A percentile compares a stretch with the other conserved stretches of the same genome.
Conservation (phyloP, 1,140 invertebrate genomes). For the Pseudomyrmex cubaensis region DNA sequence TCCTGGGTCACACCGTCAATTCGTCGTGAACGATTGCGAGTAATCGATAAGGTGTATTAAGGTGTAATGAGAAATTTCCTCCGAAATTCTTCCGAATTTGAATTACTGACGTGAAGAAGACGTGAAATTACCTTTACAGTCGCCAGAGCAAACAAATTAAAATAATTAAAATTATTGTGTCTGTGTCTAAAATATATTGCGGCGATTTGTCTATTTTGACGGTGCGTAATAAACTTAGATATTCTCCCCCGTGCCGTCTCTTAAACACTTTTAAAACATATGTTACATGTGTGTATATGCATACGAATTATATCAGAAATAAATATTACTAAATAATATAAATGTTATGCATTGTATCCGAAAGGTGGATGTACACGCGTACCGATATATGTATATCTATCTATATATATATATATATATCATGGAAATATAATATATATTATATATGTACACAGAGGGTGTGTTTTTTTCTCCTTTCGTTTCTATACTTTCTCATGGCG, state of each 20-base stretch:
- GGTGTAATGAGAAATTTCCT: conserved; percentile 15
- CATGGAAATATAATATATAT: conserved; percentile 79
- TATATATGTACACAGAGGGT: conserved; percentile 68
- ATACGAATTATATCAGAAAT: conserved; percentile 68
- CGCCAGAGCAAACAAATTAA: neutral
- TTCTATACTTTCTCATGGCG: neutral
- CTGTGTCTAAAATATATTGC: conserved; percentile 29
- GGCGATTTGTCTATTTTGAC: conserved; percentile 16
- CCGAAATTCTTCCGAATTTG: neutral
- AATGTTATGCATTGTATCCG: conserved; percentile 77
- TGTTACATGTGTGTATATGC: conserved; percentile 62
- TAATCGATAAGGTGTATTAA: conserved; percentile 39
- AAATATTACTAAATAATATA: conserved; percentile 72
- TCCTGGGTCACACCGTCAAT: neutral
- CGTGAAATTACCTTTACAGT: conserved; percentile 30
- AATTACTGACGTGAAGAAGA: neutral
- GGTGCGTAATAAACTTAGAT: conserved; percentile 15
- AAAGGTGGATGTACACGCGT: conserved; percentile 80
- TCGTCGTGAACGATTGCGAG: conserved; percentile 44
- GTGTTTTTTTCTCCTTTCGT: conserved; percentile 3
- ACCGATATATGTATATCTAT: conserved; percentile 64
- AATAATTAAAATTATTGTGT: conserved; percentile 27
- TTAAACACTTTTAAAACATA: conserved; percentile 50
- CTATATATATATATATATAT: conserved; percentile 38
- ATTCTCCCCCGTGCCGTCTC: conserved; percentile 34